phyloP scores from a whole-genome alignment of 1,140 invertebrate genomes.

The Gryon sp. region DNA sequence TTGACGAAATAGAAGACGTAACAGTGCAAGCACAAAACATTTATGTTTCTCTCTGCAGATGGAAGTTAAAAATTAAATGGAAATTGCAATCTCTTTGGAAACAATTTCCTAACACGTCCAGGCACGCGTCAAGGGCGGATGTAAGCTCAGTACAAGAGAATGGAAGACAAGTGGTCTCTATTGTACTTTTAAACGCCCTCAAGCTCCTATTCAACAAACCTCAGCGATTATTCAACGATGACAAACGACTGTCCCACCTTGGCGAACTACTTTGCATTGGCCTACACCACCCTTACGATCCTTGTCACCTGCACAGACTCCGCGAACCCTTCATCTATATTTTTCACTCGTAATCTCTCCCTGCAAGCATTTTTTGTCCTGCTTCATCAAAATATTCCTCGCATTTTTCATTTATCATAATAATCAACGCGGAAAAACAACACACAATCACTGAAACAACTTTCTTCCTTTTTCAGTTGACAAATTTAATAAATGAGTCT shows the following conservation, averaged over 20 bases:
- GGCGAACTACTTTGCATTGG: constrained; percentile 57
- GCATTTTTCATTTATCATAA: constrained; percentile 8
- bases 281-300: constrained; percentile 22
- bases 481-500: too few relatives aligned
- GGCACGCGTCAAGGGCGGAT: constrained; percentile 44
- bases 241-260: constrained; percentile 71
- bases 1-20: background rate
- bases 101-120: constrained; percentile 50
- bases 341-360: constrained; percentile 23
- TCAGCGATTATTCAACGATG: constrained; percentile 73
- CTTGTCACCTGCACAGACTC: constrained; percentile 18
- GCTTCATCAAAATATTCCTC: constrained; percentile 21
- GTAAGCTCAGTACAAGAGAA: constrained; percentile 61
- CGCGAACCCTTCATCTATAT: background rate
- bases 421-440: background rate
- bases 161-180: constrained; percentile 72
- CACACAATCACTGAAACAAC: background rate
- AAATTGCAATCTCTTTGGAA: constrained; percentile 37
- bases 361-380: background rate
- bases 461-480: too few relatives aligned
- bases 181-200: constrained; percentile 74
- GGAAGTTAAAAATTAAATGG: constrained; percentile 36
- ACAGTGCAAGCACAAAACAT: background rate
- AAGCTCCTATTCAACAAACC: constrained; percentile 62
- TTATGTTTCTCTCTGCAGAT: constrained; percentile 18